phyloP scores from a whole-genome alignment of 1,140 invertebrate genomes.

The Pomacea maculata region DNA sequence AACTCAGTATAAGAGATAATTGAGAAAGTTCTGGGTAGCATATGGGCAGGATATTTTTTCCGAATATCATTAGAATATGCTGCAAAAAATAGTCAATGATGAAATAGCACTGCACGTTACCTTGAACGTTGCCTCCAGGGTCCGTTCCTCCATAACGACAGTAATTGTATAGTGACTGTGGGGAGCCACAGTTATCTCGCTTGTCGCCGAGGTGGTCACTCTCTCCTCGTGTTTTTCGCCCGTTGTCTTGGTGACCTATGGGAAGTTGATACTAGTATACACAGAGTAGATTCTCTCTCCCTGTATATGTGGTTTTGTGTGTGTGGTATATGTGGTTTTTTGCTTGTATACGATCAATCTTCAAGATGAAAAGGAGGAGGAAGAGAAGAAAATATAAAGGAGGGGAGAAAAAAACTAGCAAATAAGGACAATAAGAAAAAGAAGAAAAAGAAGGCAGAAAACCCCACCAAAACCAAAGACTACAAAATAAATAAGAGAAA shows the following conservation, averaged over 20 bases:
- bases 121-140: background rate
- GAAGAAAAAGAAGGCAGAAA: background rate
- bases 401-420: too few species aligned
- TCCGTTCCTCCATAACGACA: constrained; percentile 15
- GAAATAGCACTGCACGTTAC: too few species aligned
- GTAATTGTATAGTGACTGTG: constrained; percentile 4
- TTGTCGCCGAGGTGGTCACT: constrained; percentile 4
- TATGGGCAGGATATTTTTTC: too few species aligned
- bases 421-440: background rate
- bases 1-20: too few species aligned
- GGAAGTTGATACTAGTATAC: too few species aligned
- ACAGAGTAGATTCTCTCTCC: too few species aligned
- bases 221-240: constrained; percentile 21
- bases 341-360: too few species aligned
- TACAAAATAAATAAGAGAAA: background rate
- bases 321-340: too few species aligned
- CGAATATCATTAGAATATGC: too few species aligned
- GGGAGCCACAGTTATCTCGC: constrained; percentile 8
- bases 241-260: constrained; percentile 13
- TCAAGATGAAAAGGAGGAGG: background rate
- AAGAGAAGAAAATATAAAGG: background rate
- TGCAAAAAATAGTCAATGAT: too few species aligned
- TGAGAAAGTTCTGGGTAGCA: too few species aligned
- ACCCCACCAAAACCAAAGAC: background rate
- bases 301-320: too few species aligned